A percentile compares a stretch with the other conserved stretches of the same genome.
These are phyloP conservation scores for Montipora capitata DNA, from an alignment of 92 coral and sea anemone species.

Conservation along the genomic window DNA sequence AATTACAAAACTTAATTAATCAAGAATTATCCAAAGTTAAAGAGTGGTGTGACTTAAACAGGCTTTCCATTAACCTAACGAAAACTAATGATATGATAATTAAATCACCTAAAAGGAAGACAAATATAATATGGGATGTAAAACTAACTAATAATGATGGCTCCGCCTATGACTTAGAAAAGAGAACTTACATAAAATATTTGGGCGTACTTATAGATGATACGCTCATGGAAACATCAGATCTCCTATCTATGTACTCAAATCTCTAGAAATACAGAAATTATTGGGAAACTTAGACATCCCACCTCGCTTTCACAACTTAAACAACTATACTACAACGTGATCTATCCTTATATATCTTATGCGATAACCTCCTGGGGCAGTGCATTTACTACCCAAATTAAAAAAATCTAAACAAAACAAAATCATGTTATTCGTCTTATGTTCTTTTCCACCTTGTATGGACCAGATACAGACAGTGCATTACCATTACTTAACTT, in stretches of 20 bases:
- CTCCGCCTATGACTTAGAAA: background rate
- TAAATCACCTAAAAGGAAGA: background rate
- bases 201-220: background rate
- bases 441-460: too few relatives aligned
- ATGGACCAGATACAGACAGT: too few relatives aligned
- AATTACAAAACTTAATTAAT: background rate
- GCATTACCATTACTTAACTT: too few relatives aligned
- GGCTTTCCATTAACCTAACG: background rate
- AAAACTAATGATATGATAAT: background rate
- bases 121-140: background rate
- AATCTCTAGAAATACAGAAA: background rate
- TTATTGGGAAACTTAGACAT: background rate
- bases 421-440: too few relatives aligned
- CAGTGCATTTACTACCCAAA: background rate
- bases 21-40: background rate
- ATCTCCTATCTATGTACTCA: background rate
- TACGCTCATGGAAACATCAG: background rate
- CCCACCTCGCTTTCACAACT: background rate
- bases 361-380: background rate
- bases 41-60: background rate
- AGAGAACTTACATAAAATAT: background rate
- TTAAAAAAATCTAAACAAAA: too few relatives aligned
- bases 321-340: background rate
- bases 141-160: too few relatives aligned
- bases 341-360: background rate